Conservation (phyloP, 2,888 invertebrate genomes). For the Stenichneumon culpator region DNA sequence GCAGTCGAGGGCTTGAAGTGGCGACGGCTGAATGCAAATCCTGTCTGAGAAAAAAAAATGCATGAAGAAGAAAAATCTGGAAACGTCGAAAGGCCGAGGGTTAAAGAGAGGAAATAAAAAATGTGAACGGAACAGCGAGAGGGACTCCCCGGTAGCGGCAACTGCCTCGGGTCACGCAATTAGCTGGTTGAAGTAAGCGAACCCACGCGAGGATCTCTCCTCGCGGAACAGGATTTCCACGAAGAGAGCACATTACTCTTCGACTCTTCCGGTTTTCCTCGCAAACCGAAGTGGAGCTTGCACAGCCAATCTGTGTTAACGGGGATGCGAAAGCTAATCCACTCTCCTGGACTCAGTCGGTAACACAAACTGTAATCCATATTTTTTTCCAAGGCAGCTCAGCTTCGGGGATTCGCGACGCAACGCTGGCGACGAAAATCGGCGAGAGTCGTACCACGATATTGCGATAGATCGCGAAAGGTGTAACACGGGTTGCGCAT, state of each 20-base stretch:
- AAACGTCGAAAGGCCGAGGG: conserved; percentile 21
- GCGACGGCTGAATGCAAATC: neutral
- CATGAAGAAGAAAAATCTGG: neutral
- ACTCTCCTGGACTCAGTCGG: neutral
- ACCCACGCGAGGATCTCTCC: conserved; percentile 47
- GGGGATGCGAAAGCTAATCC: neutral
- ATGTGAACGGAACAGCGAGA: conserved; percentile 33
- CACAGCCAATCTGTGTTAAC: conserved; percentile 25
- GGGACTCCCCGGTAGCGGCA: conserved; percentile 36
- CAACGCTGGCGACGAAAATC: neutral
- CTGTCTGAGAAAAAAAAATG: neutral
- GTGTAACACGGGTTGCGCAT: conserved; percentile 34
- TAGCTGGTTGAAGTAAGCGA: conserved; percentile 67
- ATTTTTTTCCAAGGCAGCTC: neutral
- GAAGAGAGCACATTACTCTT: conserved; percentile 48
- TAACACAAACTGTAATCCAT: neutral
- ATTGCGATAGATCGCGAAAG: conserved; percentile 26
- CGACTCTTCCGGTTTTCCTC: conserved; percentile 55
- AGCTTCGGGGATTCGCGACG: neutral
- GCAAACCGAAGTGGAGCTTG: conserved; percentile 37
- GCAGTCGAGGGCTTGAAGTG: neutral
- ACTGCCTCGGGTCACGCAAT: conserved; percentile 64
- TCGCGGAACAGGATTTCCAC: conserved; percentile 53
- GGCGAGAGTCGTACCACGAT: neutral
- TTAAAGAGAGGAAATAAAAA: conserved; percentile 19